Conservation (phyloP, 2,888 invertebrate species). For the Nemotelus pantherinus region DNA sequence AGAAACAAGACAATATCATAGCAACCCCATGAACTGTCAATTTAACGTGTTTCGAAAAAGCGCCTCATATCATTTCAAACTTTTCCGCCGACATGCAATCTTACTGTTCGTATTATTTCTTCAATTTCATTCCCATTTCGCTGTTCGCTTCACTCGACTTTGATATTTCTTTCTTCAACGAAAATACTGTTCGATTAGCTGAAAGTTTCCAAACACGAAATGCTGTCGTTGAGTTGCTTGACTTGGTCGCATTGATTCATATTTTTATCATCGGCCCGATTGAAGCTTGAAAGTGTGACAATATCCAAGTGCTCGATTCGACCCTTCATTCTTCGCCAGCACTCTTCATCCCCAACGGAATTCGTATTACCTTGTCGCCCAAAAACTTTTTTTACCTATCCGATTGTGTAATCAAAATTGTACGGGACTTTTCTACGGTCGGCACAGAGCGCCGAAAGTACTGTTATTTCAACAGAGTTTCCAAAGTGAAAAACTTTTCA, state of each 20-base stretch:
- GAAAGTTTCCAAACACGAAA: constrained; percentile 26
- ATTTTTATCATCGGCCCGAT: not conserved
- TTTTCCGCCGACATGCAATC: constrained; percentile 21
- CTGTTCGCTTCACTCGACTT: not conserved
- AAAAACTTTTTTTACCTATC: constrained; percentile 25
- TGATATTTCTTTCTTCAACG: not conserved
- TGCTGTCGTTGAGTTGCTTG: constrained; percentile 3
- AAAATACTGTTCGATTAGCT: constrained; percentile 34
- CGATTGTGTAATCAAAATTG: constrained; percentile 15
- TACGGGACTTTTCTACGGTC: not conserved
- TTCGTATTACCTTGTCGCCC: constrained; percentile 10
- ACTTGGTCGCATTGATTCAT: constrained; percentile 16
- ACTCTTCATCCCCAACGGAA: not conserved
- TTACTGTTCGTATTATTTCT: constrained; percentile 21
- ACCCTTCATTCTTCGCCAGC: not conserved
- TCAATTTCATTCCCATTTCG: constrained; percentile 8
- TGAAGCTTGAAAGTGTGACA: constrained; percentile 25
- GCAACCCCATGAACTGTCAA: no score
- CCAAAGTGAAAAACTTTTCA: constrained; percentile 42
- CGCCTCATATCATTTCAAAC: not conserved
- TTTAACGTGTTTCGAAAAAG: no score
- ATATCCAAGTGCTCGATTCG: not conserved
- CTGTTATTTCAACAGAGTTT: not conserved
- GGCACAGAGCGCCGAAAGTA: not conserved
- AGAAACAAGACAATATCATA: no score